Conservation (phyloP, 2,888 invertebrate genomes). For the Cheilosia impressa region DNA sequence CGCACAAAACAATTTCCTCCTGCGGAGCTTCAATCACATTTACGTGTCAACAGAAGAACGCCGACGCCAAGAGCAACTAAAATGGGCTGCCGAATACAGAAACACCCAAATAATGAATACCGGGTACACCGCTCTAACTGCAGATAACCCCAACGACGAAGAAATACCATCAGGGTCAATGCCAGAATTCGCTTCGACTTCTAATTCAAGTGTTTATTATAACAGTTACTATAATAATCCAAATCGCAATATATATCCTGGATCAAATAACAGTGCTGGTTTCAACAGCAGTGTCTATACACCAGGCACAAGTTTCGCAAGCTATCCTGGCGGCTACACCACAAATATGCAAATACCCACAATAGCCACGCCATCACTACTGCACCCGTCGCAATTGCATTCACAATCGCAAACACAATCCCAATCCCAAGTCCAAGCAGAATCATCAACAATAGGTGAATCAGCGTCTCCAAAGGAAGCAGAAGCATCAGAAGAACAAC, state of each 20-base stretch:
- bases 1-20: conserved; percentile 78
- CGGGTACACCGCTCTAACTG: conserved; percentile 49
- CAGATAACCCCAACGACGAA: conserved; percentile 55
- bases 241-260: conserved; percentile 53
- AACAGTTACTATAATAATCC: conserved; percentile 77
- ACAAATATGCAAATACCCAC: background rate
- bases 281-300: conserved; percentile 14
- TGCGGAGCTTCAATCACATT: conserved; percentile 81
- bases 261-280: conserved; percentile 66
- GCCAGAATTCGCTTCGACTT: conserved; percentile 66
- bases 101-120: conserved; percentile 25
- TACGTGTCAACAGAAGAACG: conserved; percentile 72
- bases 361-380: background rate
- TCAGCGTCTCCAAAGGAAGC: background rate
- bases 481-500: background rate
- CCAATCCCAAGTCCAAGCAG: background rate
- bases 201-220: conserved; percentile 78
- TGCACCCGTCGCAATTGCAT: background rate
- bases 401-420: no score
- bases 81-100: conserved; percentile 28
- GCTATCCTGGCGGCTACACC: no score
- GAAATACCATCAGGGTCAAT: conserved; percentile 16
- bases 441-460: background rate
- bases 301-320: background rate
- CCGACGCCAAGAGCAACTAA: conserved; percentile 66